Evolutionary conservation across 2,797 vertebrate species (phyloP).

Genomic region (Dromococcyx pavoninus): DNA sequence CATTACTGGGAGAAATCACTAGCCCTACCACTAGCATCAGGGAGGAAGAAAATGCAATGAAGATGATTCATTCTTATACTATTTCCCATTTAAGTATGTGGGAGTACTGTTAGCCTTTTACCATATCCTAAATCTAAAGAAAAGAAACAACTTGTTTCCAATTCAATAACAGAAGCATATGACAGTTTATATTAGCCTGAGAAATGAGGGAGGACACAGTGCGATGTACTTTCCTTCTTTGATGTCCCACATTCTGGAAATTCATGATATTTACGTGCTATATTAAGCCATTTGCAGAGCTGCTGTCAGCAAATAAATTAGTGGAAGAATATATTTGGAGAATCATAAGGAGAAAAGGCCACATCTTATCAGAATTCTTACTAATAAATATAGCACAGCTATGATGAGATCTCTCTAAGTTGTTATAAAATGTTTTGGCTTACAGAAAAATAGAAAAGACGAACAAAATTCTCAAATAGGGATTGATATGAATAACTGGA

Average conservation of each 20-base stretch:
- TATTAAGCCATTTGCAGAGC: not conserved
- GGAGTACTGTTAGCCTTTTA: slow-evolving; percentile 33
- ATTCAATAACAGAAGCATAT: not conserved
- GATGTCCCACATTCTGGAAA: slow-evolving; percentile 13
- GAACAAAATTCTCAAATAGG: not conserved
- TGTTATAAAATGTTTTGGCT: not conserved
- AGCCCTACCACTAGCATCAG: not conserved
- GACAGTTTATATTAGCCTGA: slow-evolving; percentile 11
- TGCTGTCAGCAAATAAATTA: not conserved
- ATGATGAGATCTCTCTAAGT: not conserved
- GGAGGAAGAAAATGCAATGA: not conserved
- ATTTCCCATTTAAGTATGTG: slow-evolving; percentile 10
- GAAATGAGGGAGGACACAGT: not conserved
- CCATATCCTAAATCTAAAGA: slow-evolving; percentile 39
- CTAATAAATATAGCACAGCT: slow-evolving; percentile 1
- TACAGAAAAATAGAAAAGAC: not conserved
- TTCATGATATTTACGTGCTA: not conserved
- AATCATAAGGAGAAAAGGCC: not conserved
- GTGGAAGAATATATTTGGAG: not conserved
- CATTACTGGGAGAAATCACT: not conserved
- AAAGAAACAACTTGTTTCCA: slow-evolving; percentile 30
- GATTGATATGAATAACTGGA: not conserved
- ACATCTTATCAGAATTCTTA: not conserved
- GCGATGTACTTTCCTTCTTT: not conserved
- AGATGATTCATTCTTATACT: slow-evolving; percentile 10